Base-by-base conservation (phyloP, 2,797 vertebrate genomes). In the Sebastiscus tertius region DNA sequence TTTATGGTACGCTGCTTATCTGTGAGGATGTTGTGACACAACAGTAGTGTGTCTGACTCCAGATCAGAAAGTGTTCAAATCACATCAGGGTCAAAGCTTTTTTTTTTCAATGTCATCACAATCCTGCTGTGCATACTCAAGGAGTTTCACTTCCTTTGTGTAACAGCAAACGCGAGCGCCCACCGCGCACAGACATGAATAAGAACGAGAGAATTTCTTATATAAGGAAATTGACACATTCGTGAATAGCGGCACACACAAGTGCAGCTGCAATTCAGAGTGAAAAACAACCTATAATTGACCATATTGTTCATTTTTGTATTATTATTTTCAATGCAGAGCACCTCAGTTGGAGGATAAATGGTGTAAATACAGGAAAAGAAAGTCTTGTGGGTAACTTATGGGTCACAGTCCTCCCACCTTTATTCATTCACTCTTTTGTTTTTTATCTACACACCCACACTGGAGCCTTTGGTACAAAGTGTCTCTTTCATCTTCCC, bases 371-470 rank as follows among this genome's bases (percentile, higher is more conserved):
- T 24, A 66, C 2, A 31, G 31, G 8, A 54, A 18, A 36, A 60
- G n/a, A 75, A 58, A 27, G 54, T 66, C 36, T 31, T 60, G 58
- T 29, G 75, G 60, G 65, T 71, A 77, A 71, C 22, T 39, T 22
- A 3, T 10, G 24, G 84, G 72, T 86, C 80, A 75, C 39, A 29
- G 27, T 60, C 63, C 31, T 80, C 22, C 61, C 46, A 39, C 42
- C 20, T 85, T 70, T 70, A 71, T 82, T 55, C 54, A 61, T 52
- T 60, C 49, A 34, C 46, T 72, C 55, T 36, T 60, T 80, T 81
- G 64, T 81, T 81, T 80, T 54, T 79, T 77, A 69, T 85, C 80
- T 52, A 1, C 74, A 70, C 82, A 36, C 74, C 86, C 77, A 86
- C 84, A 63, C 78, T 54, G 26, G n/a, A 81, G 31, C 61, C 49